Percentiles rank a stretch among this genome's conserved stretches.
Evolutionary conservation across 2,888 invertebrate species (phyloP).

Genomic region (Eudemis profundana): DNA sequence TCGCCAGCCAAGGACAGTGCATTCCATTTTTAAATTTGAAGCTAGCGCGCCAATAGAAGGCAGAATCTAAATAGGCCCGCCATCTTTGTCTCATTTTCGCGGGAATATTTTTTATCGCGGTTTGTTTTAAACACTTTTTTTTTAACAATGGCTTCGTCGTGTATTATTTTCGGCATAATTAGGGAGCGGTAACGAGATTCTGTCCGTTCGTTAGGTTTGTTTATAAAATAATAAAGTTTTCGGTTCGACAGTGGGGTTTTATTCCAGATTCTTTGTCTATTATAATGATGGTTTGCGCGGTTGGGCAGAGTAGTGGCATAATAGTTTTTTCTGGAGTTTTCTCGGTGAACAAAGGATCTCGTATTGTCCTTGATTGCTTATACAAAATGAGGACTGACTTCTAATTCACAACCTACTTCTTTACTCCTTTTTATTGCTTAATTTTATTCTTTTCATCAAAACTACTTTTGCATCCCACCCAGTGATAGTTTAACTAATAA

Average conservation of each 20-base stretch:
- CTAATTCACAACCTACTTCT: too few species aligned
- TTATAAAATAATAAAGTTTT: constrained; percentile 44
- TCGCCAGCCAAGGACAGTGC: constrained; percentile 82
- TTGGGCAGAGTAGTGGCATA: constrained; percentile 4
- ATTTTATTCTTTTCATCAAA: too few species aligned
- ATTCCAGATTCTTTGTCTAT: constrained; percentile 48
- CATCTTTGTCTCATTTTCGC: constrained; percentile 79
- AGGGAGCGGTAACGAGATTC: constrained; percentile 75
- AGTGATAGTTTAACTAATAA: too few species aligned
- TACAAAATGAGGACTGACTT: background rate
- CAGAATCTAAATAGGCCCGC: constrained; percentile 82
- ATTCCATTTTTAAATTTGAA: constrained; percentile 84
- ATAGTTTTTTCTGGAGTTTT: constrained; percentile 19
- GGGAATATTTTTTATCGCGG: constrained; percentile 58
- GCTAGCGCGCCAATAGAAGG: constrained; percentile 84
- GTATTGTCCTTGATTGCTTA: constrained; percentile 18
- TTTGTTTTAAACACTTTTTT: constrained; percentile 66
- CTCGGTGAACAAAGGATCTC: constrained; percentile 17
- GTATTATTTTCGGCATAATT: constrained; percentile 80
- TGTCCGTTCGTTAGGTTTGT: constrained; percentile 35
- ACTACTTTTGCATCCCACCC: too few species aligned
- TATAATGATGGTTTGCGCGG: constrained; percentile 36
- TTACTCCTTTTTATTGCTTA: too few species aligned
- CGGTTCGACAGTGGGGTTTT: constrained; percentile 33
- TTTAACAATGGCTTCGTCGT: constrained; percentile 74